A percentile compares a stretch with the other conserved stretches of the same genome.
These are phyloP conservation scores for Lutraria rhynchaena DNA, from an alignment of 1,140 invertebrate genomes.

Conservation along the genomic window DNA sequence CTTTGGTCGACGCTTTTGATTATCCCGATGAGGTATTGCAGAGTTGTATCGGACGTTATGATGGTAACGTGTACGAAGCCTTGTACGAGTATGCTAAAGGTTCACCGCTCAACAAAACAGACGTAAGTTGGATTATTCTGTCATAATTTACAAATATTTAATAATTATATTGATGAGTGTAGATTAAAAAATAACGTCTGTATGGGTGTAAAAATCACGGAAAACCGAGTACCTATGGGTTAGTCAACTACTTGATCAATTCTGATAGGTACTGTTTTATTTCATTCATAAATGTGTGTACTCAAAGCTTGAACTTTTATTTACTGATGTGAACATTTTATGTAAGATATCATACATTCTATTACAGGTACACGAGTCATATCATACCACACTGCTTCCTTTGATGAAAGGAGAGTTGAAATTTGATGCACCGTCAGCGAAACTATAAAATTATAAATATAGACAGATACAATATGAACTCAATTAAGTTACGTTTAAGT, in stretches of 20 bases:
- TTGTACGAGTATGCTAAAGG: slow-evolving; percentile 92
- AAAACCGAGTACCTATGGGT: too few relatives aligned
- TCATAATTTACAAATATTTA: too few relatives aligned
- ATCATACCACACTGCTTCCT: background rate
- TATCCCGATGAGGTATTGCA: slow-evolving; percentile 90
- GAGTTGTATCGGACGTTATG: slow-evolving; percentile 93
- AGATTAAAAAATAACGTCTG: too few relatives aligned
- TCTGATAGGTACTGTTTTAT: too few relatives aligned
- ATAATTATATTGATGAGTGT: background rate
- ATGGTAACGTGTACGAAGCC: slow-evolving; percentile 95
- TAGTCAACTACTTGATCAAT: too few relatives aligned
- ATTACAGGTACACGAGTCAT: slow-evolving; percentile 4
- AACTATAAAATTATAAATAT: background rate
- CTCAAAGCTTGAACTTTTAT: too few relatives aligned
- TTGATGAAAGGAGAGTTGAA: slow-evolving; percentile 1
- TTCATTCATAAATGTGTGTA: too few relatives aligned
- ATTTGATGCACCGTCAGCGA: background rate
- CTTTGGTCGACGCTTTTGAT: slow-evolving; percentile 95
- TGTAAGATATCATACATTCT: too few relatives aligned
- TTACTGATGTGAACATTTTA: too few relatives aligned
- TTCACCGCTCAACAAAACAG: slow-evolving; percentile 91
- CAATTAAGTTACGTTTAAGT: too few relatives aligned
- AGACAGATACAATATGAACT: too few relatives aligned
- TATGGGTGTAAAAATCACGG: background rate
- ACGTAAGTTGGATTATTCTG: slow-evolving; percentile 76